Evolutionary conservation across 2,797 vertebrate species (phyloP).

Genomic region (Sarcophilus harrisii): DNA sequence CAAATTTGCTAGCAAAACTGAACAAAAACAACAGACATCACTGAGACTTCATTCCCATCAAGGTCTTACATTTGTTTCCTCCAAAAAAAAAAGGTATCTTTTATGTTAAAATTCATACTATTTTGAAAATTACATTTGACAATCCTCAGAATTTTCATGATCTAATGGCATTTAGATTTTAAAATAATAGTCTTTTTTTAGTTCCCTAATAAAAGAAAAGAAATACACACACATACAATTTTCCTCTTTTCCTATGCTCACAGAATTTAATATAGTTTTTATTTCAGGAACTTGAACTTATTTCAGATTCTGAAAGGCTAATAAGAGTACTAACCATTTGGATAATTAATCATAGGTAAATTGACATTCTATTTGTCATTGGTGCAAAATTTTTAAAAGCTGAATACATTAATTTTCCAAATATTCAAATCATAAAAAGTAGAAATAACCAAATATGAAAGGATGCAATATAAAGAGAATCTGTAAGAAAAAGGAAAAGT

Average conservation of each 20-base stretch:
- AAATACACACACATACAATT: conserved; percentile 41
- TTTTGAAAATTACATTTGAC: conserved; percentile 62
- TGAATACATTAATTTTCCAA: neutral
- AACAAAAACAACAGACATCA: fast-evolving
- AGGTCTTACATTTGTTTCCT: conserved; percentile 34
- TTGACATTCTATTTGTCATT: neutral
- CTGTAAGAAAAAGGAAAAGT: conserved; percentile 1
- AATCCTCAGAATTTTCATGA: conserved; percentile 70
- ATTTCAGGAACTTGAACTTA: neutral
- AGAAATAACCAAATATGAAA: neutral
- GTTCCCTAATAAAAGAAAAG: conserved; percentile 64
- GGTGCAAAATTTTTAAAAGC: neutral
- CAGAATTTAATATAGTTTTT: conserved; percentile 23
- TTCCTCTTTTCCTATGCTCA: conserved; percentile 70
- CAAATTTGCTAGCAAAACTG: neutral
- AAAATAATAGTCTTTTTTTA: conserved; percentile 63
- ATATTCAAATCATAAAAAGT: neutral
- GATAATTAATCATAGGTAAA: neutral
- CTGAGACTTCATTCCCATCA: neutral
- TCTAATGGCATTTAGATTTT: conserved; percentile 6
- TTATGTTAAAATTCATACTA: conserved; percentile 19
- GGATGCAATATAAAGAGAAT: neutral
- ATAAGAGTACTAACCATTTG: neutral
- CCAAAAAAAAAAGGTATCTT: conserved; percentile 63
- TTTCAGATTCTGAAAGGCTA: neutral